phyloP scores from a whole-genome alignment of 2,888 invertebrate genomes.

The Eupithecia subumbrata region DNA sequence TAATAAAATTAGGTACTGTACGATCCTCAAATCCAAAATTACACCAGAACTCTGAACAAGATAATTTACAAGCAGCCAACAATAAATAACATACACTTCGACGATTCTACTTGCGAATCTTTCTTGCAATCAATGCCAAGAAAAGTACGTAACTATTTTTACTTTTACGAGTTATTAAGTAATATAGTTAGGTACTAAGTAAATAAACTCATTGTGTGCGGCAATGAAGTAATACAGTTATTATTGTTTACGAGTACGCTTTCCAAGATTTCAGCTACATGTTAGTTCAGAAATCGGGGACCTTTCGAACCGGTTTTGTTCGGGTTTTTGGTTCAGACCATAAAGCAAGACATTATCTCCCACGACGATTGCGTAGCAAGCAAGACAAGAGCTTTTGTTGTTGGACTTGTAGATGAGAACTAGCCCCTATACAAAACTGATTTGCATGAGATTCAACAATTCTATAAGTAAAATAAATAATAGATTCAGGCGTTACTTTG shows the following conservation, averaged over 20 bases:
- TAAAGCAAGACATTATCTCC: slow-evolving; percentile 17
- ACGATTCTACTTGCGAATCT: neutral
- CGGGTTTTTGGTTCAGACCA: slow-evolving; percentile 45
- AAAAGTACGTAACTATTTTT: slow-evolving; percentile 5
- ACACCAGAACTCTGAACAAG: neutral
- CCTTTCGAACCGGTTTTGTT: slow-evolving; percentile 49
- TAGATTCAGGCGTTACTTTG: too few relatives aligned
- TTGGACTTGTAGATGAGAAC: slow-evolving; percentile 5
- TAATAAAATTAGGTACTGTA: neutral
- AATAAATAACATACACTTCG: slow-evolving; percentile 27
- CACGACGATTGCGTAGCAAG: slow-evolving; percentile 3
- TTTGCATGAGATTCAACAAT: neutral
- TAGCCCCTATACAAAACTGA: neutral
- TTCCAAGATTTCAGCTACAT: slow-evolving; percentile 29
- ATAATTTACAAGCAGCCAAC: neutral
- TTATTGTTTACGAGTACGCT: neutral
- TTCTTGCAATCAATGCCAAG: neutral
- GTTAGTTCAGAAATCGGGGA: slow-evolving; percentile 35
- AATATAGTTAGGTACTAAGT: too few relatives aligned
- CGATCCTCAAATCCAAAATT: neutral
- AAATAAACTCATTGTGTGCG: too few relatives aligned
- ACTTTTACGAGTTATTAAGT: neutral
- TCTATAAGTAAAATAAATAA: neutral
- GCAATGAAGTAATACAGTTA: too few relatives aligned
- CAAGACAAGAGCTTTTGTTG: neutral